Evolutionary conservation across 2,797 vertebrate genomes (phyloP).

Genomic region (Phoebastria nigripes): DNA sequence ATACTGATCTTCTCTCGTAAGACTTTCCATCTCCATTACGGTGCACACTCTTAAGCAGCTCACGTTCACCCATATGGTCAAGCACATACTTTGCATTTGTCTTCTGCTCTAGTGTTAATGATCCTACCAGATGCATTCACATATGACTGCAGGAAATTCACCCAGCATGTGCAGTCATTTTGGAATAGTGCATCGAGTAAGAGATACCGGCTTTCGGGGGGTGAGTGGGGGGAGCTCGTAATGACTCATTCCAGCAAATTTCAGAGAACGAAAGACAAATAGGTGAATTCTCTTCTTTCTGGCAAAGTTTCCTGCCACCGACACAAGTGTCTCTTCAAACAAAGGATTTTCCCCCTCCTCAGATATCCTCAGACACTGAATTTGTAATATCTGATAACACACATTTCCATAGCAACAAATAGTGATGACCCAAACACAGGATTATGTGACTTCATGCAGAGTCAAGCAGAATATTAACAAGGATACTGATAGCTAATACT

Average conservation of each 20-base stretch:
- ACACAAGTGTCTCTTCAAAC: neutral
- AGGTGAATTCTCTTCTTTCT: neutral
- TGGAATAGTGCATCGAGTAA: neutral
- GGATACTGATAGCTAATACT: slow-evolving; percentile 61
- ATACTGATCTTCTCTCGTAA: slow-evolving; percentile 58
- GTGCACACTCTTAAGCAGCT: slow-evolving; percentile 51
- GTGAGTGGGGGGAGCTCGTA: accelerated
- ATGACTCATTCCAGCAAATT: neutral
- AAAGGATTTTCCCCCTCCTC: slow-evolving; percentile 36
- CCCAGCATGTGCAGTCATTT: slow-evolving; percentile 7
- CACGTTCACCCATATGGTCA: slow-evolving; percentile 61
- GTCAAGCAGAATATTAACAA: slow-evolving; percentile 61
- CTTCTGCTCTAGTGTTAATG: slow-evolving; percentile 50
- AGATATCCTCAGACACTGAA: slow-evolving; percentile 29
- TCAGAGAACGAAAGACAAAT: slow-evolving; percentile 2
- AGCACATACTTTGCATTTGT: slow-evolving; percentile 60
- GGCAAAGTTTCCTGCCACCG: neutral
- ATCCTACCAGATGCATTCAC: slow-evolving; percentile 49
- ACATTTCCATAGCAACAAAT: slow-evolving; percentile 65
- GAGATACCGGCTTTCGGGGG: neutral
- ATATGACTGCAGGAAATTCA: slow-evolving; percentile 32
- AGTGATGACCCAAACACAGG: slow-evolving; percentile 62
- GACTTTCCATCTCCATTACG: slow-evolving; percentile 64
- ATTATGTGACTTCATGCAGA: slow-evolving; percentile 62
- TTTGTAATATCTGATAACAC: slow-evolving; percentile 56